A percentile compares a stretch with the other conserved stretches of the same genome.
Evolutionary conservation across 1,140 invertebrate species (phyloP).

Genomic region (Drosophila kurseongensis): DNA sequence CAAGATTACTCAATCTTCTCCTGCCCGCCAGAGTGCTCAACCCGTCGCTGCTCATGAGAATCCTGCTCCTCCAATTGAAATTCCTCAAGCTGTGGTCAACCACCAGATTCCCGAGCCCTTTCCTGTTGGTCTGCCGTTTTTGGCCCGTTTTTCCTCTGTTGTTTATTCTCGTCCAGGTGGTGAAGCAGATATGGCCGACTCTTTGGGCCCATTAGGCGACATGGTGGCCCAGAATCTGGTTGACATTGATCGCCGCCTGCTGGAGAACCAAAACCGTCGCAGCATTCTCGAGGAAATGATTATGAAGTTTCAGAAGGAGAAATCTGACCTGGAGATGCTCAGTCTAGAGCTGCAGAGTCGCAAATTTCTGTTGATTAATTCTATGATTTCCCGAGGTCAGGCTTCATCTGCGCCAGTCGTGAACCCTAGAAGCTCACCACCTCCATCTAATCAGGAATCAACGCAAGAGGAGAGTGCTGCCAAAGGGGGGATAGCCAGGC

Average conservation of each 20-base stretch:
- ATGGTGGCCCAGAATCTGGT: slow-evolving; percentile 53
- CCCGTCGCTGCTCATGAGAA: not conserved
- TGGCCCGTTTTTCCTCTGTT: slow-evolving; percentile 23
- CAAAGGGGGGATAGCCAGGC: slow-evolving; percentile 1
- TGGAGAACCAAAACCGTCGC: slow-evolving; percentile 75
- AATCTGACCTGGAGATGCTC: slow-evolving; percentile 65
- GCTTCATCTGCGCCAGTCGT: slow-evolving; percentile 5
- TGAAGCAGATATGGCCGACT: not conserved
- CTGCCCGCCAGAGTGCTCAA: not conserved
- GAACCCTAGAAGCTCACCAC: slow-evolving; percentile 12
- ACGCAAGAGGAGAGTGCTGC: not conserved
- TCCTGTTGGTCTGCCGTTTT: slow-evolving; percentile 30
- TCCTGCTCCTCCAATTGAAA: not conserved
- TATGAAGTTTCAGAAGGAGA: slow-evolving; percentile 76
- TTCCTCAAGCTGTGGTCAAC: not conserved
- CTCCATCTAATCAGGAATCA: slow-evolving; percentile 1
- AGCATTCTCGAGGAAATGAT: slow-evolving; percentile 80
- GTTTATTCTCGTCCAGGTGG: not conserved
- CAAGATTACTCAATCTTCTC: not conserved
- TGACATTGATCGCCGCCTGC: slow-evolving; percentile 72
- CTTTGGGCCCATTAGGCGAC: slow-evolving; percentile 22
- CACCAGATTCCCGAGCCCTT: slow-evolving; percentile 9
- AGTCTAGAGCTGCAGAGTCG: slow-evolving; percentile 73
- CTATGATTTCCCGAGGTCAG: slow-evolving; percentile 22
- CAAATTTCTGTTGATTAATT: slow-evolving; percentile 69